phyloP scores from a whole-genome alignment of 1,140 invertebrate genomes.

The Carposina sasakii region DNA sequence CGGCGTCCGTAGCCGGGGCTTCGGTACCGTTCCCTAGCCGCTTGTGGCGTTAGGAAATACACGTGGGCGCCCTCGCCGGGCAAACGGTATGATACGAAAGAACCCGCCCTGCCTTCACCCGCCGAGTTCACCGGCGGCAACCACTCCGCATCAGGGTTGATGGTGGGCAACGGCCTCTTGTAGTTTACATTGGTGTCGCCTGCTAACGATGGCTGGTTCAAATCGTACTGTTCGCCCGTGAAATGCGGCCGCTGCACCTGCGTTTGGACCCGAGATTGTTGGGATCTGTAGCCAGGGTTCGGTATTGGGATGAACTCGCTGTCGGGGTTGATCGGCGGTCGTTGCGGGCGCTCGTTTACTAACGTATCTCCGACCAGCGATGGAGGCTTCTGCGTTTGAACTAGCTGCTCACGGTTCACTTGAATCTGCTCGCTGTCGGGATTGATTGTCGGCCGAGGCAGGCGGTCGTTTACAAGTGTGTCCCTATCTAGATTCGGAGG shows the following conservation, averaged over 20 bases:
- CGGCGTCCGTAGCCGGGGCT: slow-evolving; percentile 65
- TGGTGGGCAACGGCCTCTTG: slow-evolving; percentile 70
- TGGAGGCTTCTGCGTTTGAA: slow-evolving; percentile 45
- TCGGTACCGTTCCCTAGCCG: slow-evolving; percentile 58
- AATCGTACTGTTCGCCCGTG: slow-evolving; percentile 51
- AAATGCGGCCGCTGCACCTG: slow-evolving; percentile 42
- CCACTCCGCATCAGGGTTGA: slow-evolving; percentile 81
- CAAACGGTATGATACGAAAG: slow-evolving; percentile 78
- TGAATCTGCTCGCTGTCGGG: slow-evolving; percentile 73
- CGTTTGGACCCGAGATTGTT: slow-evolving; percentile 53
- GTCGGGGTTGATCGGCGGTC: slow-evolving; percentile 77
- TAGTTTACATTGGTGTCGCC: slow-evolving; percentile 79
- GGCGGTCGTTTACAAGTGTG: slow-evolving; percentile 76
- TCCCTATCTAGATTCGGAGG: slow-evolving; percentile 74
- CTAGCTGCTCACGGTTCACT: slow-evolving; percentile 34
- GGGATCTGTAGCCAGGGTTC: slow-evolving; percentile 60
- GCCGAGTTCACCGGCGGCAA: slow-evolving; percentile 63
- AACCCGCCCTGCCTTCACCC: slow-evolving; percentile 67
- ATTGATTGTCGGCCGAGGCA: slow-evolving; percentile 75
- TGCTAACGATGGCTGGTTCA: slow-evolving; percentile 66
- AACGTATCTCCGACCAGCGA: slow-evolving; percentile 75
- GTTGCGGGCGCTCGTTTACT: slow-evolving; percentile 76
- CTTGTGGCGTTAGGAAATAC: slow-evolving; percentile 83
- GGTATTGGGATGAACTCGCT: slow-evolving; percentile 76
- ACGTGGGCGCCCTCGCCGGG: slow-evolving; percentile 82